Evolutionary conservation across 2,113 vertebrate genomes (phyloP), one percentile per base, ranked within the genome.

Genomic region (Aphyosemion australe): DNA sequence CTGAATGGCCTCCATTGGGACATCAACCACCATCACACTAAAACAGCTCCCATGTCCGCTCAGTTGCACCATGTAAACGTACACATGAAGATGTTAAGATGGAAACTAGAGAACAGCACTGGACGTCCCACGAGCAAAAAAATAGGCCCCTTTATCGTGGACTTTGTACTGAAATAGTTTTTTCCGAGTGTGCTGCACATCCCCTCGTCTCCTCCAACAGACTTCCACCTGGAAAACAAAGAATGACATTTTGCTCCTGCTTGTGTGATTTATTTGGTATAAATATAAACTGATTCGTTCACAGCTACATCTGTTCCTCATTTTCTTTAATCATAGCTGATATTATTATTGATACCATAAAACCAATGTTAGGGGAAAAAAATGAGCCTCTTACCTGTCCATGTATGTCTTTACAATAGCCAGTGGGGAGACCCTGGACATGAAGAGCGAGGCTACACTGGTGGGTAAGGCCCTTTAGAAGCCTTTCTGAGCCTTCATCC

Each of bases 371-470:
- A 26, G 26, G 26, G 26, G n/a, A n/a, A 8, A 37, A 37, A 37
- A 10, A 6, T 58, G n/a, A 18, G 9, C 12, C 21, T 53, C 71
- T 55, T 62, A 98, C 97, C 95, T 98, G 93, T 16, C 97, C 96
- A 0, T 99, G 96, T 2, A 99, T 94, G 3, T 99, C 96, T 86
- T 89, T 96, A 90, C 97, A 99, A 93, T 93, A 97, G 12, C 97
- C 96, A 0, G 96, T 98, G 2, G 82, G 87, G 69, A 98, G 93
- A 26, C 96, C 96, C 82, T 95, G 91, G 0, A 92, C 94, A 63
- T 90, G 89, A 31, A 99, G 91, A 57, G 94, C 74, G 72, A 97
- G 89, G 76, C 90, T 89, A 37, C 95, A 94, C 84, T 97, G 95
- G 78, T 98, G 95, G 5, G 91, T 89, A 47, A 99, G 73, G 21